A percentile compares a stretch with the other conserved stretches of the same genome.
Evolutionary conservation across 2,113 vertebrate genomes (phyloP).

Genomic region (Brachypteracias leptosomus): DNA sequence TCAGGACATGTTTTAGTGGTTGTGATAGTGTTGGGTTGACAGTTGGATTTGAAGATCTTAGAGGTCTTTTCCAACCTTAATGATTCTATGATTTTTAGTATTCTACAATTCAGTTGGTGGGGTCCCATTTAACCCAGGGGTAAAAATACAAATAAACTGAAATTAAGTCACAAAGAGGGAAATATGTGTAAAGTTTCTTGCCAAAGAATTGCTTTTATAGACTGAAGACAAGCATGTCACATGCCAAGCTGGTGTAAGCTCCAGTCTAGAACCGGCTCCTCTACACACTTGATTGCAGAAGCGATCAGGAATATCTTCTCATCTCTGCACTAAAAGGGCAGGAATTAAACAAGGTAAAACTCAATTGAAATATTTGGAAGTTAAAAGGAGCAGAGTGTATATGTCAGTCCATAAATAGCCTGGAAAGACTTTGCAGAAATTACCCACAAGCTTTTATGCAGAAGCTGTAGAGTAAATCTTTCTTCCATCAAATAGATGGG

Average conservation of each 20-base stretch:
- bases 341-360: neutral
- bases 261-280: neutral
- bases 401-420: accelerated
- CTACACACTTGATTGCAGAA: neutral
- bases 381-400: accelerated
- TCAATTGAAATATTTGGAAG: neutral
- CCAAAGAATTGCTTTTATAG: neutral
- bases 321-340: neutral
- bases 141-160: neutral
- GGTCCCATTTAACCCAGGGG: neutral
- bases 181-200: neutral
- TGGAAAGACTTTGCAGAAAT: neutral
- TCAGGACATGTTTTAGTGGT: too few species aligned
- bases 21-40: too few species aligned
- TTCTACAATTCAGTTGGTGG: neutral
- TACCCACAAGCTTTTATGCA: neutral
- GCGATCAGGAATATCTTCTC: neutral
- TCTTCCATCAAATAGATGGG: neutral
- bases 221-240: neutral
- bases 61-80: too few species aligned
- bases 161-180: neutral
- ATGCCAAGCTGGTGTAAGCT: too few species aligned
- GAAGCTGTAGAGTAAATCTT: neutral
- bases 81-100: neutral
- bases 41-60: too few species aligned